These are phyloP conservation scores for Rousettus leschenaultii DNA, from an alignment of 2,113 vertebrate species.

Conservation along the genomic window DNA sequence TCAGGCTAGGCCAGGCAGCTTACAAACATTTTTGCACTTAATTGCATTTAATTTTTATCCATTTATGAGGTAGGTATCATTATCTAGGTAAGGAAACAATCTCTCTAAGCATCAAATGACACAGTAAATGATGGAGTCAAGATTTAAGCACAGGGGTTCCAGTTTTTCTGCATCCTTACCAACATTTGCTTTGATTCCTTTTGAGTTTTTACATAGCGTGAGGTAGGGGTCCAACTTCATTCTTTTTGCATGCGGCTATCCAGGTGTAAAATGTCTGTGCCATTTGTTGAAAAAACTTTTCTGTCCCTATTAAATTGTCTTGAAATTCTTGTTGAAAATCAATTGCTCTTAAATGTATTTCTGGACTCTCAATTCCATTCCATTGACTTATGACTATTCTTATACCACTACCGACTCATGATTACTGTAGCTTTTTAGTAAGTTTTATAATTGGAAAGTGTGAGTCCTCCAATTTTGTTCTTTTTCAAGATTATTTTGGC, in stretches of 20 bases:
- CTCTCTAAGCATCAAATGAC: slow-evolving; percentile 6
- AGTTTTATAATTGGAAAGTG: not conserved
- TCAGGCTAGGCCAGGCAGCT: not conserved
- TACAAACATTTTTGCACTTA: slow-evolving; percentile 31
- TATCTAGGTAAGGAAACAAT: slow-evolving; percentile 36
- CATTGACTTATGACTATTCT: not conserved
- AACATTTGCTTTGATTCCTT: not conserved
- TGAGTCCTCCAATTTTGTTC: not conserved
- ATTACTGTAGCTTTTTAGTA: not conserved
- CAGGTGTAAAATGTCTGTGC: not conserved
- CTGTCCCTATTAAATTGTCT: not conserved
- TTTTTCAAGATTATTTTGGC: not conserved
- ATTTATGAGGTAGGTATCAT: slow-evolving; percentile 39
- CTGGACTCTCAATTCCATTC: not conserved
- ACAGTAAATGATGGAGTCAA: not conserved
- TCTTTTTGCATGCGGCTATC: not conserved
- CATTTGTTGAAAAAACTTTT: not conserved
- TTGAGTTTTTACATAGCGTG: not conserved
- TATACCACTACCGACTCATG: not conserved
- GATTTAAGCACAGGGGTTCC: not conserved
- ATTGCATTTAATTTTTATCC: slow-evolving; percentile 48
- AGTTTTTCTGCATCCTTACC: not conserved
- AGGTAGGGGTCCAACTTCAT: not conserved
- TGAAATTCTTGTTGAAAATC: not conserved
- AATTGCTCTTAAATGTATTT: not conserved